Evolutionary conservation across 2,888 invertebrate genomes (phyloP).

Genomic region (Sinodicranocentrus sp.): DNA sequence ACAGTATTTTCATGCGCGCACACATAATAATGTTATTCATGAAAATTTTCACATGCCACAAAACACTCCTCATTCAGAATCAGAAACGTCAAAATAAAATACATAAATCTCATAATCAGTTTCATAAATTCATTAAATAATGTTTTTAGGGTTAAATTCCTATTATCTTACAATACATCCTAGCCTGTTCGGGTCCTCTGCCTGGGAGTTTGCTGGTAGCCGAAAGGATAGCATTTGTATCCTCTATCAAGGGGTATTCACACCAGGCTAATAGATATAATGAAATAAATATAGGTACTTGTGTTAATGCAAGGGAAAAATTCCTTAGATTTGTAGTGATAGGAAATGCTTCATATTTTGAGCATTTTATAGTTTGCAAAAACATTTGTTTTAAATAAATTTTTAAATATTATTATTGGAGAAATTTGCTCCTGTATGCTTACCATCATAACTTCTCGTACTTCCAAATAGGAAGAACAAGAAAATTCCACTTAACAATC

Average conservation of each 20-base stretch:
- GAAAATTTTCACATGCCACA: not conserved
- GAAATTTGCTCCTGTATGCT: constrained; percentile 21
- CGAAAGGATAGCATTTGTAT: constrained; percentile 82
- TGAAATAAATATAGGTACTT: not conserved
- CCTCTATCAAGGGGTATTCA: constrained; percentile 87
- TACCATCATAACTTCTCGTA: constrained; percentile 67
- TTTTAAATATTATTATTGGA: too few species aligned
- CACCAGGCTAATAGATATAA: constrained; percentile 81
- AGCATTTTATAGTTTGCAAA: too few species aligned
- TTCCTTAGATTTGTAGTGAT: too few species aligned
- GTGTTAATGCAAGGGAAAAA: not conserved
- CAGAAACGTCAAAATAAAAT: not conserved
- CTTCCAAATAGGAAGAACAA: constrained; percentile 42
- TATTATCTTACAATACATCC: constrained; percentile 86
- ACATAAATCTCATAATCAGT: not conserved
- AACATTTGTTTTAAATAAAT: too few species aligned
- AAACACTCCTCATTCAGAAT: not conserved
- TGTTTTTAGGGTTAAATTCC: not conserved
- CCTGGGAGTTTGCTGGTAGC: constrained; percentile 90
- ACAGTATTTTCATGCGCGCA: too few species aligned
- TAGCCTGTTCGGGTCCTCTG: constrained; percentile 91
- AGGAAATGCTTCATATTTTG: too few species aligned
- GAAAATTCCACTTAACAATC: constrained; percentile 35
- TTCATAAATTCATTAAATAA: not conserved
- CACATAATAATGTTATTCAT: too few species aligned